These are phyloP conservation scores for Motacilla tschutschensis DNA, from an alignment of 2,113 vertebrate species.

Conservation along the genomic window DNA sequence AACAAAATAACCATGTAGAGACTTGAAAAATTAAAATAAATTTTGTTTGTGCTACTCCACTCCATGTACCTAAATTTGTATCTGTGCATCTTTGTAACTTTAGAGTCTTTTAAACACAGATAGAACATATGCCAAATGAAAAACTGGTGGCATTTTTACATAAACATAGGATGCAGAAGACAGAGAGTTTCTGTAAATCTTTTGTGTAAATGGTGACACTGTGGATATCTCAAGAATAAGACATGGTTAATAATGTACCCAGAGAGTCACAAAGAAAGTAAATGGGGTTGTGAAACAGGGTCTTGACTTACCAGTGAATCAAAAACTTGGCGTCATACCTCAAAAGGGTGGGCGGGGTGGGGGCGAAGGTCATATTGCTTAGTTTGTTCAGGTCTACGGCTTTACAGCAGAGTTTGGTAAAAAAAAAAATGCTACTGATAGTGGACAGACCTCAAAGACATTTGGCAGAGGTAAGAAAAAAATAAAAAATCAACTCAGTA, in stretches of 20 bases:
- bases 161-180: background rate
- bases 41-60: background rate
- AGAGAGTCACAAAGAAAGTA: background rate
- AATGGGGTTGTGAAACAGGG: background rate
- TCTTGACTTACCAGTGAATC: background rate
- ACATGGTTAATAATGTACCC: background rate
- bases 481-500: background rate
- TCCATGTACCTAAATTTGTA: background rate
- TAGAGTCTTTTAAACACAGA: background rate
- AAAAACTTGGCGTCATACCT: background rate
- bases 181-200: background rate
- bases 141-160: background rate
- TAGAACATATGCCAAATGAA: background rate
- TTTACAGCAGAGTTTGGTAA: background rate
- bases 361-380: background rate
- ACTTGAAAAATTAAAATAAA: background rate
- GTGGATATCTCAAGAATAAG: background rate
- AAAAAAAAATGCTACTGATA: background rate
- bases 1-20: background rate
- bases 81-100: background rate
- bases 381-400: background rate
- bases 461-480: background rate
- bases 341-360: fast-evolving
- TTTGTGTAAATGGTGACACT: background rate
- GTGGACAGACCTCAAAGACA: background rate